Base-by-base conservation (phyloP, 2,113 vertebrate species). In the Dolichotis patagonum region DNA sequence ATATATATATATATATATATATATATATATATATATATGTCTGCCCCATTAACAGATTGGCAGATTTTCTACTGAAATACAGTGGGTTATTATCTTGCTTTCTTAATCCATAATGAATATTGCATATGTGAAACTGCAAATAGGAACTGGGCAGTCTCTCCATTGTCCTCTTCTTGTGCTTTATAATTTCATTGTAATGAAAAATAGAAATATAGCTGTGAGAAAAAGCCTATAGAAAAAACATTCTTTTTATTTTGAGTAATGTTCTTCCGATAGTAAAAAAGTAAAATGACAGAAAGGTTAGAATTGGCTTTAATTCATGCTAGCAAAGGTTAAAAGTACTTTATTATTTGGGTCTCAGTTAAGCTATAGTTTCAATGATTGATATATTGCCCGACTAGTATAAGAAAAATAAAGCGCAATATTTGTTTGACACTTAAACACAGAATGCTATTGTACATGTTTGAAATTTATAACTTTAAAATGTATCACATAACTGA, bases 261-360 rank as follows among this genome's bases (percentile, higher is more conserved):
- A 95, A 97, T 67, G 52, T 43, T 63, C 81, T 88, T 88, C 78
- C 85, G 60, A 62, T 69, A 63, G 10, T 30, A 12, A 93, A 96
- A 96, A 85, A 78, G 38, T 71, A 7, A 94, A 93, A 93, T 56
- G 77, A 95, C 84, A 56, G 85, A 95, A 97, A 97, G 65, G 52
- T 97, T 96, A 96, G 32, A 88, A 35, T 67, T 58, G 77, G 26
- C 63, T 93, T 86, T 87, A 89, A 82, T 62, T 96, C 69, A 69
- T 80, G 67, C 49, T 91, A 87, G 43, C 11, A 87, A 94, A 96
- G 84, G 87, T 96, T 95, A 85, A 77, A 91, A 93, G 86, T 92
- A 9, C 10, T 65, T 88, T 87, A 77, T 87, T 88, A 83, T 89
- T 87, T 56, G 43, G 58, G 60, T 91, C 46, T 91, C 80, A 75